These are phyloP conservation scores for Diaphora mendica DNA, from an alignment of 2,888 invertebrate genomes.

Conservation along the genomic window DNA sequence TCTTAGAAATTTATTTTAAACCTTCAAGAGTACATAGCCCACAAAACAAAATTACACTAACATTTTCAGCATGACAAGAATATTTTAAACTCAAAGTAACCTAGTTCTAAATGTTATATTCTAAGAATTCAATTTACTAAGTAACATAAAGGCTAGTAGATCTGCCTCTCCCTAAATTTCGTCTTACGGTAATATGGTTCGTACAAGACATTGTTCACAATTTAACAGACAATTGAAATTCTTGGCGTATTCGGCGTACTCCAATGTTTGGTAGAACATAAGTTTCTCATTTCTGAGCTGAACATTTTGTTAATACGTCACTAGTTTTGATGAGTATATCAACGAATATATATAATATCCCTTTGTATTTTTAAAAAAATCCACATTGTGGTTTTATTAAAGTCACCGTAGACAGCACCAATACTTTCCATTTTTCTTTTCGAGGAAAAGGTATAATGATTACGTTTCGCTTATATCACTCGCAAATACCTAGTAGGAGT, in stretches of 20 bases:
- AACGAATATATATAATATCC: too few relatives aligned
- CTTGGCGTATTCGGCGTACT: slow-evolving; percentile 21
- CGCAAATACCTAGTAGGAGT: too few relatives aligned
- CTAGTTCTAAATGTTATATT: not conserved
- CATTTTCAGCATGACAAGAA: not conserved
- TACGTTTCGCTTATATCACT: too few relatives aligned
- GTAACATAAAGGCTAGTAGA: not conserved
- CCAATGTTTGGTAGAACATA: slow-evolving; percentile 5
- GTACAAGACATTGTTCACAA: slow-evolving; percentile 27
- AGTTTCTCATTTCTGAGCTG: slow-evolving; percentile 2
- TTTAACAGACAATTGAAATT: slow-evolving; percentile 28
- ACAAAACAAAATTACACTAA: not conserved
- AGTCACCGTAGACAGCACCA: too few relatives aligned
- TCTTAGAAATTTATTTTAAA: not conserved
- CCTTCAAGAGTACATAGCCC: not conserved
- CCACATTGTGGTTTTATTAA: too few relatives aligned
- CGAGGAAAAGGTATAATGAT: too few relatives aligned
- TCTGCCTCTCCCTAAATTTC: slow-evolving; percentile 18
- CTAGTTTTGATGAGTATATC: not conserved
- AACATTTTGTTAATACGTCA: not conserved
- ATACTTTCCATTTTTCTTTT: too few relatives aligned
- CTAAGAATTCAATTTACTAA: slow-evolving; percentile 2
- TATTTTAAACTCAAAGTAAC: not conserved
- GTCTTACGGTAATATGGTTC: slow-evolving; percentile 16
- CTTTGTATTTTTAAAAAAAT: not conserved